These are phyloP conservation scores for Zelleria hepariella DNA, from an alignment of 2,888 invertebrate genomes.

Conservation along the genomic window DNA sequence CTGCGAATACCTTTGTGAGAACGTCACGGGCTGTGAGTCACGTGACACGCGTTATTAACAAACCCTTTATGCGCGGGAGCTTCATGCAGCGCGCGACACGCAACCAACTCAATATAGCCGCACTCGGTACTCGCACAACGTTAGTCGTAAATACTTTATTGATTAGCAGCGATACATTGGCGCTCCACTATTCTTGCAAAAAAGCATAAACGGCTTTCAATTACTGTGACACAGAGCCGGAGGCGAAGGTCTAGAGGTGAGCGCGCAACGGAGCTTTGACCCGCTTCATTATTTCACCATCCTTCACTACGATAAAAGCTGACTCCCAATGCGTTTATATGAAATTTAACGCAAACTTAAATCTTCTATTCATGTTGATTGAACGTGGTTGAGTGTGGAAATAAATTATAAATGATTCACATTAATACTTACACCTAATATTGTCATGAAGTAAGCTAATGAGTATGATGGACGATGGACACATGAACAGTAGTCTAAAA, in stretches of 20 bases:
- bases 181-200: slow-evolving; percentile 3
- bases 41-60: slow-evolving; percentile 33
- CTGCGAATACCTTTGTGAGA: slow-evolving; percentile 58
- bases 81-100: background rate
- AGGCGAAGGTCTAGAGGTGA: slow-evolving; percentile 34
- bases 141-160: background rate
- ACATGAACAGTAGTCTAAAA: slow-evolving; percentile 17
- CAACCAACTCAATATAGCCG: background rate
- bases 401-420: background rate
- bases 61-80: slow-evolving; percentile 36
- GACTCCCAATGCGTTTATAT: background rate
- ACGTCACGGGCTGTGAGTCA: slow-evolving; percentile 52
- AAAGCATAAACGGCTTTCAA: slow-evolving; percentile 3
- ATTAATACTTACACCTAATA: background rate
- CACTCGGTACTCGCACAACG: too few species aligned
- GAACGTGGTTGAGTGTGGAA: background rate
- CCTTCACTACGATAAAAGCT: background rate
- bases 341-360: background rate
- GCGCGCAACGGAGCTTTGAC: slow-evolving; percentile 31
- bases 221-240: slow-evolving; percentile 13
- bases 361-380: background rate
- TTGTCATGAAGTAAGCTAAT: background rate
- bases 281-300: slow-evolving; percentile 22
- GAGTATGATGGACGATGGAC: background rate
- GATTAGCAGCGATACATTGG: background rate